Base-by-base conservation (phyloP, 2,113 vertebrate genomes). In the Actenoides lindsayi region DNA sequence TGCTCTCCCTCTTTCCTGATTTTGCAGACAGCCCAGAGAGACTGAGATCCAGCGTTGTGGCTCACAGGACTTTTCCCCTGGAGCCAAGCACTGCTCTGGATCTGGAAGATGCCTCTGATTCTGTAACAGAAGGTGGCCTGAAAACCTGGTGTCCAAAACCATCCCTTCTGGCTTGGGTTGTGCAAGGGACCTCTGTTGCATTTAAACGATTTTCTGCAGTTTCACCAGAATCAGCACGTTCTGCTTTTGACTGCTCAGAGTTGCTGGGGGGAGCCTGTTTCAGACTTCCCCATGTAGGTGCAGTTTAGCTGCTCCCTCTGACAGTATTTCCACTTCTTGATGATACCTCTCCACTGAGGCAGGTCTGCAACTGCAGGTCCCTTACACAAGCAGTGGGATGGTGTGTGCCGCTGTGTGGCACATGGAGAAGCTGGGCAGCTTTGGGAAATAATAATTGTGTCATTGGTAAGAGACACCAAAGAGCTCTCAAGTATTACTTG, bases 361-460 rank as follows among this genome's bases (percentile, higher is more conserved):
- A 39, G 5, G 12, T 69, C 39, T 73, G 54, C 39, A 70, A 50
- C 67, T 76, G 12, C 63, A 56, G 16, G 41, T 31, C 21, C 33
- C 14, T 28, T 7, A 4, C 2, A 50, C 1, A 2, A 78, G 4
- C 35, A 23, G 15, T 0, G 0, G 44, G 46, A 5, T 51, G 41
- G 13, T 15, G 46, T 21, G 14, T 42, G 71, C 44, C 6, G 1
- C 41, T 31, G 75, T 31, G 33, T 4, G 6, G 71, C 37, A 31
- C 11, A 1, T 20, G 57, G n/a, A 75, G 76, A 48, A 80, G 13
- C 46, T 57, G 41, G 13, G 53, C 4, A 8, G 25, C 24, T 54
- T 63, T 27, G 18, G 23, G 39, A 16, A 87, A 31, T 56, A 51
- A 41, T 16, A 28, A 27, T 50, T 70, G 51, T 35, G 6, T 39